phyloP scores from a whole-genome alignment of 2,888 invertebrate species.

The Phaonia tiefii region DNA sequence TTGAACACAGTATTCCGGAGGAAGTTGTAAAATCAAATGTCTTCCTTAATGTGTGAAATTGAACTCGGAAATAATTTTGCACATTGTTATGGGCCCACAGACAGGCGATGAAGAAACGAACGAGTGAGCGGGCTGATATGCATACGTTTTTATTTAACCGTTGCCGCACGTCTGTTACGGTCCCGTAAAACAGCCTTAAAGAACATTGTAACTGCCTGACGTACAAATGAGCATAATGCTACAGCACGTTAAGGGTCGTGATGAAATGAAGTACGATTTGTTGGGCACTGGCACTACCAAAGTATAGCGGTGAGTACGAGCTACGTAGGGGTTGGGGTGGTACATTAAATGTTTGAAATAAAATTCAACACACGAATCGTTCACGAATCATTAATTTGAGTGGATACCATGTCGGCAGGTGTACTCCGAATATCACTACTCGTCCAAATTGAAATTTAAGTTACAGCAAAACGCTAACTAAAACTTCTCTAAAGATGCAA shows the following conservation, averaged over 20 bases:
- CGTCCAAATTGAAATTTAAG: too few relatives aligned
- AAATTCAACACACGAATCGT: constrained; percentile 49
- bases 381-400: constrained; percentile 44
- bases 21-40: constrained; percentile 80
- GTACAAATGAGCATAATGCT: not conserved
- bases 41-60: constrained; percentile 80
- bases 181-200: constrained; percentile 20
- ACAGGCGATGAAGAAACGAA: constrained; percentile 53
- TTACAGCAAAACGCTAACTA: too few relatives aligned
- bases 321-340: not conserved
- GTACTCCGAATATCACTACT: not conserved
- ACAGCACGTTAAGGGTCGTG: constrained; percentile 10
- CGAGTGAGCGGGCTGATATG: not conserved
- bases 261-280: constrained; percentile 8
- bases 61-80: constrained; percentile 80
- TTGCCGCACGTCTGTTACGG: constrained; percentile 47
- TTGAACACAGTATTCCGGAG: constrained; percentile 74
- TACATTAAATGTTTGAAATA: not conserved
- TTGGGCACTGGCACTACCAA: not conserved
- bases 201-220: not conserved
- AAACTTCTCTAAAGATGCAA: too few relatives aligned
- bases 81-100: constrained; percentile 74
- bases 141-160: constrained; percentile 18
- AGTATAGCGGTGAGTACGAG: not conserved
- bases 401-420: constrained; percentile 53